Percentiles rank a stretch among this genome's conserved stretches.
Evolutionary conservation across 2,797 vertebrate genomes (phyloP).

Genomic region (Pipistrellus pygmaeus): DNA sequence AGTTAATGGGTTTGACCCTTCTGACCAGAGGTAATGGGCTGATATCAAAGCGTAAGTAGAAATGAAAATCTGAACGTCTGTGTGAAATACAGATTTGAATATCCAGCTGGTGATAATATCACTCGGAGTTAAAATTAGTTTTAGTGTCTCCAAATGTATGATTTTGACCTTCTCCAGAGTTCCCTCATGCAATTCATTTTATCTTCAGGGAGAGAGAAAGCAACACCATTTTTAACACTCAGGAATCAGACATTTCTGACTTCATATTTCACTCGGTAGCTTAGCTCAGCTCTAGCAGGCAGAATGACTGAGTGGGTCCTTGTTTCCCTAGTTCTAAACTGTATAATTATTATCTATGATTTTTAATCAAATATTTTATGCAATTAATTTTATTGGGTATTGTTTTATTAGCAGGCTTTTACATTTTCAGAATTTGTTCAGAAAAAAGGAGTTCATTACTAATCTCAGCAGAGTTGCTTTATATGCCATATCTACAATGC

Average conservation of each 20-base stretch:
- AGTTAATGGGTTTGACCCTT: slow-evolving; percentile 62
- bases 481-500: rapidly evolving
- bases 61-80: slow-evolving; percentile 68
- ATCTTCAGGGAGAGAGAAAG: slow-evolving; percentile 65
- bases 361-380: slow-evolving; percentile 48
- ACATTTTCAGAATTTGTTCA: neutral
- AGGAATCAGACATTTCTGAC: slow-evolving; percentile 35
- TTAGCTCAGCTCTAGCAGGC: neutral
- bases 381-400: neutral
- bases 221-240: slow-evolving; percentile 46
- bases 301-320: slow-evolving; percentile 19
- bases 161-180: slow-evolving; percentile 71
- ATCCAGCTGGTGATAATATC: slow-evolving; percentile 63
- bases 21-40: slow-evolving; percentile 25
- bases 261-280: slow-evolving; percentile 20
- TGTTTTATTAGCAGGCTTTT: neutral
- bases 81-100: slow-evolving; percentile 59
- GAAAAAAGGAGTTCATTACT: neutral
- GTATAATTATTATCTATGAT: slow-evolving; percentile 8
- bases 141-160: slow-evolving; percentile 66
- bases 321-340: neutral
- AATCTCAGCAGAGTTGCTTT: neutral
- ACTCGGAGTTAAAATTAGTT: slow-evolving; percentile 77
- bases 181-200: slow-evolving; percentile 69
- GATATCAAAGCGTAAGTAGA: slow-evolving; percentile 50